Evolutionary conservation across 2,888 invertebrate species (phyloP).

Genomic region (Oxycera nigricornis): DNA sequence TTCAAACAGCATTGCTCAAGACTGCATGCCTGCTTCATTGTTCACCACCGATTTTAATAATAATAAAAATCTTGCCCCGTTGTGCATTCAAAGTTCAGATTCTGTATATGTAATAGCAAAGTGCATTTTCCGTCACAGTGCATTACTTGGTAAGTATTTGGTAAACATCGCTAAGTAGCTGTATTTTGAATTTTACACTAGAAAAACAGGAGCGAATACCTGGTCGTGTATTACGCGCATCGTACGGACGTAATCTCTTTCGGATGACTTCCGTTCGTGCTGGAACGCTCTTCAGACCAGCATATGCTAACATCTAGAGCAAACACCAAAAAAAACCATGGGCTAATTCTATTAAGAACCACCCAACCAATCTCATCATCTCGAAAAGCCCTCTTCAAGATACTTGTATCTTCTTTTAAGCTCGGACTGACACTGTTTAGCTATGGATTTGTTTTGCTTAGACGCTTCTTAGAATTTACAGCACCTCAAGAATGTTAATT

Average conservation of each 20-base stretch:
- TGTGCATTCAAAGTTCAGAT: not conserved
- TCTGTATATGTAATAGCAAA: not conserved
- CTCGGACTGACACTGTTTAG: not conserved
- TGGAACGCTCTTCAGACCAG: not conserved
- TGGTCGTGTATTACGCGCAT: not conserved
- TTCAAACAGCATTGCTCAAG: not conserved
- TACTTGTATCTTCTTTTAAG: not conserved
- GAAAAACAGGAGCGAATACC: not conserved
- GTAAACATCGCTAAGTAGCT: not conserved
- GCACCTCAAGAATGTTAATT: conserved; percentile 26
- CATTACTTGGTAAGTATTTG: not conserved
- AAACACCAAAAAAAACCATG: conserved; percentile 4
- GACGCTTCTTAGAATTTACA: conserved; percentile 14
- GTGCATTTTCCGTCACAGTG: not conserved
- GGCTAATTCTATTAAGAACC: conserved; percentile 3
- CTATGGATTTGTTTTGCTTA: not conserved
- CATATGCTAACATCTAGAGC: not conserved
- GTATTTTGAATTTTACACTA: not conserved
- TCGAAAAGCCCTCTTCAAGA: not conserved
- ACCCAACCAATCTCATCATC: not conserved
- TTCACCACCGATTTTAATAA: not conserved
- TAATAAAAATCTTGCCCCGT: not conserved
- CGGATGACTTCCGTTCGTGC: not conserved
- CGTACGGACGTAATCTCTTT: not conserved
- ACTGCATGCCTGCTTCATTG: not conserved